Evolutionary conservation across 2,888 invertebrate genomes (phyloP), one percentile per base, ranked within the genome.

Genomic region (Pseudococcus jackbeardsleyi): DNA sequence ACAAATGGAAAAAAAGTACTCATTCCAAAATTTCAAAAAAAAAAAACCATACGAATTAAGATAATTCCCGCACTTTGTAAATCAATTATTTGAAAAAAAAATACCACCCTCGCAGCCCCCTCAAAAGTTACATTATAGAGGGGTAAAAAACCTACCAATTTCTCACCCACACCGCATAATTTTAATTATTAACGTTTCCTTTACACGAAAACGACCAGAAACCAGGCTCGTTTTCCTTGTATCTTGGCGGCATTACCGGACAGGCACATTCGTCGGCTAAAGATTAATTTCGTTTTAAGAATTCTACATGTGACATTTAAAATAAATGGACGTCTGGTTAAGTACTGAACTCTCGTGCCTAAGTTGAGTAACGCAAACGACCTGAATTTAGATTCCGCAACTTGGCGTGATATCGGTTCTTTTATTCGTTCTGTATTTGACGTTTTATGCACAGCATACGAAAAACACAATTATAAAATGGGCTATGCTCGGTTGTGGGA

Each of bases 261-360:
- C 22, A 68, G 86, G 64, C 68, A 86, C 86, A 86, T 86, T 86
- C 59, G 86, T 68, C 72, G 64, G 17, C 64, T 86, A 39, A 86
- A 86, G 86, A 86, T 86, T 86, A 86, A 86, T 86, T 86, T 72
- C 19, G 86, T 64, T 86, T 86, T 86, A 86, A 86, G 86, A 86
- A 86, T 86, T 86, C 86, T 86, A 86, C n/a, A 86, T 68, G 86
- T 86, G 86, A 86, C 86, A 42, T 86, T 86, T 86, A 26, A 86
- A 86, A 86, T 86, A 86, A 86, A 86, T 86, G 86, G 86, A 19
- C 48, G 86, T 86, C 72, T 86, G 86, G 64, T 68, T 86, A 59
- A 59, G 54, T 59, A 85, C 48, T 39, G 39, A 59, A 85, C 59
- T 59, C 85, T 50, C 39, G 54, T 59, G 59, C 59, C 54, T 39